Evolutionary conservation across 1,140 invertebrate genomes (phyloP), one percentile per base, ranked within the genome.

Genomic region (Lutraria rhynchaena): DNA sequence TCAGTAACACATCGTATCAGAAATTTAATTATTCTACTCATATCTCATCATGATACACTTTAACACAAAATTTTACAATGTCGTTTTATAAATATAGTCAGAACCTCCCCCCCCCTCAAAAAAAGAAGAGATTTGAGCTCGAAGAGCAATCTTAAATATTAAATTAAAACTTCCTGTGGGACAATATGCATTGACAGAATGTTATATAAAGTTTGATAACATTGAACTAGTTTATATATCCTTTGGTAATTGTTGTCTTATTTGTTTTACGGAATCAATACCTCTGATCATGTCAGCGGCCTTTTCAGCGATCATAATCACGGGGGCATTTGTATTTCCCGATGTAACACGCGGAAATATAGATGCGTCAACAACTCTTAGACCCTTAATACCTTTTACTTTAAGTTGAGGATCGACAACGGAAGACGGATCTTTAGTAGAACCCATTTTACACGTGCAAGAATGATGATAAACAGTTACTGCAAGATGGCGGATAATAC

Each of bases 401-500:
- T n/a, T 58, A 24, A 74, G 55, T 17, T 60, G 46, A 15, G 55
- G 19, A 37, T 74, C 71, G 13, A 74, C 33, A 0, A 74, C 81
- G 3, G 71, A 29, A 29, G 53, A 29, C 15, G 19, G 3, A 17
- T 74, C 71, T 22, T 60, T 7, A n/a, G 24, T 24, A 1, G 53
- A 22, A 13, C 71, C 71, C 96, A 89, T 97, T 98, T 88, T 98
- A 97, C 0, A 93, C 96, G 35, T 97, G 96, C 96, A 97, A 96
- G 55, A 97, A 96, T 15, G 95, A 93, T 0, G 96, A 95, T 74
- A 60, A 1, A 74, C 53, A 3, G 71, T 74, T 5, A 44, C 19
- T 9, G 71, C 71, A 11, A 74, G 37, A 29, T 74, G 53, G 15
- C 55, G 71, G 35, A 74, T 41, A 22, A 74, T 24, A 60, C 71